Percentiles rank a stretch among this genome's conserved stretches.
phyloP scores from a whole-genome alignment of 2,113 vertebrate species.

The Serinus canaria region DNA sequence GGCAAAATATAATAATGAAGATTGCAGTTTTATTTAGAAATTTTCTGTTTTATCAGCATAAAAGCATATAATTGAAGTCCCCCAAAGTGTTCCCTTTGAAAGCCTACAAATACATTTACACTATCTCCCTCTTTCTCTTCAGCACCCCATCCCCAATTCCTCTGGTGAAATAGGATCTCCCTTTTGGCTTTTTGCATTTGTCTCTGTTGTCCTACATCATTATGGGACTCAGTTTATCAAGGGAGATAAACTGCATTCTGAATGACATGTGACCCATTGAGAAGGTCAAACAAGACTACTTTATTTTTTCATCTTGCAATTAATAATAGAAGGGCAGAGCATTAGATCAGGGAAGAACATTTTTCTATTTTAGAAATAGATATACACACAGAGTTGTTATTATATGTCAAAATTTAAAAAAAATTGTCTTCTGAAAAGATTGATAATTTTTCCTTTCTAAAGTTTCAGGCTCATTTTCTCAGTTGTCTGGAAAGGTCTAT shows the following conservation, averaged over 20 bases:
- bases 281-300: neutral
- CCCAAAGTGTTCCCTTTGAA: neutral
- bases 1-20: conserved; percentile 32
- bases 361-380: neutral
- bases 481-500: neutral
- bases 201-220: neutral
- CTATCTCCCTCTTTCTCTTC: neutral
- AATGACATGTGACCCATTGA: neutral
- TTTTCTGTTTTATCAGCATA: neutral
- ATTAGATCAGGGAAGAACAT: neutral
- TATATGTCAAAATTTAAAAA: neutral
- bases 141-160: neutral
- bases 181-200: neutral
- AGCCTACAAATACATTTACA: neutral
- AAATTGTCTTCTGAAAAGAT: neutral
- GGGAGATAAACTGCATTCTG: neutral
- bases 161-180: neutral
- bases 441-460: neutral
- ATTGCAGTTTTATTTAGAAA: neutral
- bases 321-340: neutral
- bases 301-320: neutral
- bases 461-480: neutral
- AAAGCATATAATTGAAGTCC: neutral
- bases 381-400: accelerated
- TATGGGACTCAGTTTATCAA: neutral